These are phyloP conservation scores for Protonibea diacanthus DNA, from an alignment of 2,797 vertebrate genomes.

Conservation along the genomic window DNA sequence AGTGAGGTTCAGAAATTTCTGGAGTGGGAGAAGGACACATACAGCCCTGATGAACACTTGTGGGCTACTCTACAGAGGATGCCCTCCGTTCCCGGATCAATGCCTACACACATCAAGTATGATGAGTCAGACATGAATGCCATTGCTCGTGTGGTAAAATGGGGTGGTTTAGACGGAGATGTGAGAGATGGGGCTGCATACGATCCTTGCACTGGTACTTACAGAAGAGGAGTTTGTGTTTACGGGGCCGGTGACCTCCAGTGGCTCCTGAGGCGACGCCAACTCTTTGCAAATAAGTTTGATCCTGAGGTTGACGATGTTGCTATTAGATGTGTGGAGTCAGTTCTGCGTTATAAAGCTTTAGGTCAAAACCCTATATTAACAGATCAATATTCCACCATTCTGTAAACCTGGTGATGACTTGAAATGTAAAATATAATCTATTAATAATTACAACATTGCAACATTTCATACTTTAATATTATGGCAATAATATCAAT, in stretches of 20 bases:
- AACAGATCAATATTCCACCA: neutral
- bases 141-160: constrained; percentile 90
- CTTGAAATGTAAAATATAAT: neutral
- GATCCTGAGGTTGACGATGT: constrained; percentile 88
- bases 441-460: neutral
- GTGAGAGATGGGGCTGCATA: constrained; percentile 87
- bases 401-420: neutral
- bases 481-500: no score
- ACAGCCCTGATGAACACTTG: constrained; percentile 93
- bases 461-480: no score
- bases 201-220: constrained; percentile 83
- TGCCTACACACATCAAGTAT: constrained; percentile 84
- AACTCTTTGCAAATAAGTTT: constrained; percentile 96
- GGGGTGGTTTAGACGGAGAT: constrained; percentile 86
- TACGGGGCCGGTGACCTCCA: constrained; percentile 89
- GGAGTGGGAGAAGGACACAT: constrained; percentile 93
- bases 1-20: constrained; percentile 77
- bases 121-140: constrained; percentile 89
- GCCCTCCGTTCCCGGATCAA: constrained; percentile 86
- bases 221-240: constrained; percentile 87
- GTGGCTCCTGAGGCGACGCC: constrained; percentile 89
- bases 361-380: constrained; percentile 64
- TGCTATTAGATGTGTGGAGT: constrained; percentile 90
- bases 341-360: constrained; percentile 85
- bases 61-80: constrained; percentile 93